Evolutionary conservation across 2,888 invertebrate species (phyloP).

Genomic region (Polietes domitor): DNA sequence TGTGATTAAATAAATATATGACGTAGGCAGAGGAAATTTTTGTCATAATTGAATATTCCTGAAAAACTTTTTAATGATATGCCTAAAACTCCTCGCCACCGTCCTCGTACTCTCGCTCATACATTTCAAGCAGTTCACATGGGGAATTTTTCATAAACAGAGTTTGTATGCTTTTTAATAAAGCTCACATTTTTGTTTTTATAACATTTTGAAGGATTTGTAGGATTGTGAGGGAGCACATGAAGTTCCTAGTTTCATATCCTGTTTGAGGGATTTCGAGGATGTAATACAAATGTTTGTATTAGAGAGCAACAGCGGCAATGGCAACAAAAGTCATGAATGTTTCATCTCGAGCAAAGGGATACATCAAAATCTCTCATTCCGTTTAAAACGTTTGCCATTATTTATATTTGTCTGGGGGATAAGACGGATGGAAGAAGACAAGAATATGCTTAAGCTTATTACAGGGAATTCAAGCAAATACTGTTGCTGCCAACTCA

Average conservation of each 20-base stretch:
- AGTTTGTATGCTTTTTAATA: conserved; percentile 52
- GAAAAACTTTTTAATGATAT: too few species aligned
- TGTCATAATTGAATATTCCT: too few species aligned
- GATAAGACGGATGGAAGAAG: background rate
- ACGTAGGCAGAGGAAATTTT: too few species aligned
- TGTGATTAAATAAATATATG: too few species aligned
- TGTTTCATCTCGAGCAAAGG: conserved; percentile 36
- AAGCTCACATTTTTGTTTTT: conserved; percentile 31
- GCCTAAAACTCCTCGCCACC: too few species aligned
- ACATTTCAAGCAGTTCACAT: background rate
- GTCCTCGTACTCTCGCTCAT: background rate
- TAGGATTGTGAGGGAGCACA: background rate
- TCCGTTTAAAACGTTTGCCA: conserved; percentile 31
- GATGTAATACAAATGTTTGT: conserved; percentile 54
- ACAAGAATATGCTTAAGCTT: conserved; percentile 32
- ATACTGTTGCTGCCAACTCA: background rate
- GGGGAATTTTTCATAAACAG: conserved; percentile 50
- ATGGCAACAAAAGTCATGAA: conserved; percentile 36
- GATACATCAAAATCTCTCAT: conserved; percentile 36
- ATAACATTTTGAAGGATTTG: background rate
- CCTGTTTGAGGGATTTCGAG: conserved; percentile 51
- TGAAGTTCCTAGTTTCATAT: conserved; percentile 43
- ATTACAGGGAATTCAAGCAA: conserved; percentile 20
- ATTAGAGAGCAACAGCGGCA: conserved; percentile 2
- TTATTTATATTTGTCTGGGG: conserved; percentile 38